Conservation (phyloP, 2,113 vertebrate species). For the Mus musculus region DNA sequence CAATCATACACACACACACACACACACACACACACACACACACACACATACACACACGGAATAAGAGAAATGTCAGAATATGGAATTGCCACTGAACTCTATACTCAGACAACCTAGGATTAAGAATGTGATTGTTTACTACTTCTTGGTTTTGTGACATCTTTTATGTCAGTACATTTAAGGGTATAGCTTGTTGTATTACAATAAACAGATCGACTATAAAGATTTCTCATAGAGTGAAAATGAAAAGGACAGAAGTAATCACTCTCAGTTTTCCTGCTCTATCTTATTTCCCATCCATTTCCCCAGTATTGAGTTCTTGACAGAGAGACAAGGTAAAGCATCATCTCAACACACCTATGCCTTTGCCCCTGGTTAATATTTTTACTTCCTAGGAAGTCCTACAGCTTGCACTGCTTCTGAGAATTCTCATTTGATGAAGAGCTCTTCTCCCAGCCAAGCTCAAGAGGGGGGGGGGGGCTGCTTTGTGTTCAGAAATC, state of each 20-base stretch:
- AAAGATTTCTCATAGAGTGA: not conserved
- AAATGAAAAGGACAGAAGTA: not conserved
- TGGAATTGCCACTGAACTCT: not conserved
- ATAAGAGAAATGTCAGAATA: not conserved
- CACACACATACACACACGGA: not conserved
- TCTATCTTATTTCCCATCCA: not conserved
- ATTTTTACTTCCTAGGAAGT: not conserved
- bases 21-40: not conserved
- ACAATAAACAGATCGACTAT: not conserved
- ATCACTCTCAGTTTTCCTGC: accelerated
- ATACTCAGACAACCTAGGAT: not conserved
- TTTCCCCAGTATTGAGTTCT: not conserved
- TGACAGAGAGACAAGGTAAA: not conserved
- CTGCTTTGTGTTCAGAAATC: not conserved
- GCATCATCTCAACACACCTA: not conserved
- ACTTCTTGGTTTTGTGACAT: not conserved
- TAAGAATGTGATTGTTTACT: not conserved
- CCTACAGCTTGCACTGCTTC: not conserved
- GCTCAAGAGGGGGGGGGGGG: not conserved
- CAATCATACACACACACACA: not conserved
- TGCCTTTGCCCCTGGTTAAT: not conserved
- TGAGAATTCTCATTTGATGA: not conserved
- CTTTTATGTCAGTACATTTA: not conserved
- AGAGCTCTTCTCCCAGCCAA: not conserved
- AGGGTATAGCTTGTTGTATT: not conserved